Conservation (phyloP, 2,797 vertebrate species). For the Gallinago nigripennis region DNA sequence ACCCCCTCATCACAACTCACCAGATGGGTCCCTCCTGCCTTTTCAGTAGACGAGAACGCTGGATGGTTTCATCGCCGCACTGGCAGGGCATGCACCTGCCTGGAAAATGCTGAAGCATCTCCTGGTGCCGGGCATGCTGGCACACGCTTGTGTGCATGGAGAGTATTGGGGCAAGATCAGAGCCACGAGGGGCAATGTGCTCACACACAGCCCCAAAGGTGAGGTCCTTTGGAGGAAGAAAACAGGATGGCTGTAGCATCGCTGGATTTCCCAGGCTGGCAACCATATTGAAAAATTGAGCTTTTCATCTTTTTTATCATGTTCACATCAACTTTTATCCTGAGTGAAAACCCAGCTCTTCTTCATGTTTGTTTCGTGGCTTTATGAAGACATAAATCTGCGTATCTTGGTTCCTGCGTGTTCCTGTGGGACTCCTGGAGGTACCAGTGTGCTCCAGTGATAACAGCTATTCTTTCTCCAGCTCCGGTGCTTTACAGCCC, state of each 20-base stretch:
- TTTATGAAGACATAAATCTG: background rate
- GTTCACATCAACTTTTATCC: background rate
- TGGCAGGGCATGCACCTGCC: rapidly evolving
- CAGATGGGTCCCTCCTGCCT: background rate
- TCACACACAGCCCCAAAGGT: background rate
- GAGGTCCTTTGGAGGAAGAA: background rate
- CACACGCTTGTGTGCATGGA: rapidly evolving
- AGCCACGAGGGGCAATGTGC: background rate
- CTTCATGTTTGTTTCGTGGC: background rate
- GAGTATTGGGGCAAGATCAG: background rate
- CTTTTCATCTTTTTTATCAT: background rate
- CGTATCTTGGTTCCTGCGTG: background rate
- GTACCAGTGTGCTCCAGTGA: background rate
- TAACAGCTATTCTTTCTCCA: background rate
- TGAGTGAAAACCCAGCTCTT: background rate
- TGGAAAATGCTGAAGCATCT: background rate
- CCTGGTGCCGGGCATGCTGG: rapidly evolving
- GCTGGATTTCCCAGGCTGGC: background rate
- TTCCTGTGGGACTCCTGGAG: background rate
- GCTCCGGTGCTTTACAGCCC: background rate
- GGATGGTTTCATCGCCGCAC: rapidly evolving
- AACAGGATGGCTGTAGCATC: background rate
- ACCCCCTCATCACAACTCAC: rapidly evolving
- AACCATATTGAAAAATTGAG: background rate
- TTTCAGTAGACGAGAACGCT: background rate